Evolutionary conservation across 2,113 vertebrate genomes (phyloP), one percentile per base, ranked within the genome.

Genomic region (Gila orcuttii): DNA sequence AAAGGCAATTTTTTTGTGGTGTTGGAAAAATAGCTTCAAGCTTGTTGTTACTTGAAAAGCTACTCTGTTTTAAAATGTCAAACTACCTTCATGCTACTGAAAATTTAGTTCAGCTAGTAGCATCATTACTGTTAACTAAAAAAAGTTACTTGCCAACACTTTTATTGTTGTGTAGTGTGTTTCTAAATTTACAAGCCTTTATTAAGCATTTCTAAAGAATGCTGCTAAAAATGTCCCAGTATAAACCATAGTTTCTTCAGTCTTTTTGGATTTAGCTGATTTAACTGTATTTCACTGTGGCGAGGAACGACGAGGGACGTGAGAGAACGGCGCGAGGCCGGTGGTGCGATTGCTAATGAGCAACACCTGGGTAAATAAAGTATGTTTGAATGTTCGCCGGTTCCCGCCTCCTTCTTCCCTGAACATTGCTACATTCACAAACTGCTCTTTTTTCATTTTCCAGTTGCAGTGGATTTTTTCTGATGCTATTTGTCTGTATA

Each of bases 401-500:
- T n/a, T n/a, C n/a, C n/a, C n/a, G n/a, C n/a, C n/a, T n/a, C n/a
- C n/a, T n/a, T n/a, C n/a, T n/a, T n/a, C n/a, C n/a, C n/a, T n/a
- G n/a, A n/a, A n/a, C n/a, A n/a, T n/a, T n/a, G n/a, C n/a, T n/a
- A n/a, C n/a, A n/a, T n/a, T n/a, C 42, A 33, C 42, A 68, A 82
- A 25, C 23, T 42, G 25, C 15, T 19, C 17, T 81, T 60, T 19
- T 19, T 9, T 52, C 31, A 59, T 36, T 55, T 82, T 31, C 12
- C 19, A 15, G 42, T 66, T 45, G 12, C 9, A 66, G 59, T 81
- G 39, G 60, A 81, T 21, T 81, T 66, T 81, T 82, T 68, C 60
- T 68, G 17, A 23, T 33, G 60, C 60, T 82, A 31, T 82, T 82
- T 69, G 60, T 68, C 42, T 82, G 25, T 50, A 50, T 68, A 28